Percentiles rank a stretch among this genome's conserved stretches.
These are phyloP conservation scores for Okamejei kenojei DNA, from an alignment of 2,797 vertebrate genomes.

Conservation along the genomic window DNA sequence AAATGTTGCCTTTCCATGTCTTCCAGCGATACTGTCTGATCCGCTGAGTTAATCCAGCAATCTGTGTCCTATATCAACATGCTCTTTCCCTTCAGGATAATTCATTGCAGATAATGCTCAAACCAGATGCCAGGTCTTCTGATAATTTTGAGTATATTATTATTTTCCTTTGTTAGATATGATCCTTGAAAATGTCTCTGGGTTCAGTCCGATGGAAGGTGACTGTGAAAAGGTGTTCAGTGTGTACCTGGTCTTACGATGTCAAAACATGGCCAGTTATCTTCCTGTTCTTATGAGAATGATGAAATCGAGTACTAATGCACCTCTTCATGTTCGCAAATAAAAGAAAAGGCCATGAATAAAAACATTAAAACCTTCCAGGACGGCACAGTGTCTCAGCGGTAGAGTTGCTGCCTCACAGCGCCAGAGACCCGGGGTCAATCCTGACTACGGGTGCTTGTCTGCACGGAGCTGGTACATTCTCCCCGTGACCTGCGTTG, in stretches of 20 bases:
- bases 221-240: neutral
- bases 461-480: too few species aligned
- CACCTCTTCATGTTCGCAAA: neutral
- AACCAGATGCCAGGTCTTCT: neutral
- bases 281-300: neutral
- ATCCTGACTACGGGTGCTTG: too few species aligned
- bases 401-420: too few species aligned
- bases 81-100: neutral
- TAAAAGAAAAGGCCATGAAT: neutral
- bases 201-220: neutral
- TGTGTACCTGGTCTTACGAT: neutral
- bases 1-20: too few species aligned
- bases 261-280: neutral
- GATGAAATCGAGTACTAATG: neutral
- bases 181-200: neutral
- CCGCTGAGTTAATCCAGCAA: too few species aligned
- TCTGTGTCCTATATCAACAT: neutral
- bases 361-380: neutral
- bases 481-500: too few species aligned
- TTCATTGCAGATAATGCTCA: neutral
- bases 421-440: too few species aligned
- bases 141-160: neutral
- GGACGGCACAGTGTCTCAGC: too few species aligned
- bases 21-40: too few species aligned
- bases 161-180: neutral